Percentiles rank a stretch among this genome's conserved stretches.
phyloP scores from a whole-genome alignment of 2,113 vertebrate genomes.

The Lagenorhynchus albirostris region DNA sequence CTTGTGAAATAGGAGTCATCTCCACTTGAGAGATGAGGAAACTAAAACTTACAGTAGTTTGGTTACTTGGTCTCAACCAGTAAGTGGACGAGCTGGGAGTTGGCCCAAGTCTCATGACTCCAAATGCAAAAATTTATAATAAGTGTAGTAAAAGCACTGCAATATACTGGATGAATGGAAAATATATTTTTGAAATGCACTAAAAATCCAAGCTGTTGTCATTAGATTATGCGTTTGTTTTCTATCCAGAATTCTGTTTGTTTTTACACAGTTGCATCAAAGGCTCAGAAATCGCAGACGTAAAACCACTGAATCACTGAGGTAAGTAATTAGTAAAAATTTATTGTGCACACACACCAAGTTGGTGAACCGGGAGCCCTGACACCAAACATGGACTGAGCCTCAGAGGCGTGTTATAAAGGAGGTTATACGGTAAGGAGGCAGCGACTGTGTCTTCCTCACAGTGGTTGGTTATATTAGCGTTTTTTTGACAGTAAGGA shows the following conservation, averaged over 20 bases:
- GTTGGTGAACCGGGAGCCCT: not conserved
- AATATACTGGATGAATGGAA: not conserved
- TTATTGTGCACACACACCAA: fast-evolving
- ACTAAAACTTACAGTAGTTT: not conserved
- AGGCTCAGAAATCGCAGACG: not conserved
- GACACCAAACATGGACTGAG: fast-evolving
- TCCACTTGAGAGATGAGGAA: not conserved
- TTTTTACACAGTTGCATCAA: not conserved
- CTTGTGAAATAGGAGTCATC: not conserved
- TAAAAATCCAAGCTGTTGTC: not conserved
- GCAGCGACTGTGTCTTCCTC: not conserved
- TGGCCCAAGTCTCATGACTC: not conserved
- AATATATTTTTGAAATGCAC: not conserved
- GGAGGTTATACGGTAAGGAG: fast-evolving
- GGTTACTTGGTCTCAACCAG: not conserved
- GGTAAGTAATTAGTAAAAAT: not conserved
- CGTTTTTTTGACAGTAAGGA: not conserved
- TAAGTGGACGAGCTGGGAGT: not conserved
- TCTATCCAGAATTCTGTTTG: not conserved
- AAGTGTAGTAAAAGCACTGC: not conserved
- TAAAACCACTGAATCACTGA: too few species aligned
- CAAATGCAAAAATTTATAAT: not conserved
- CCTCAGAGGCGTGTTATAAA: not conserved
- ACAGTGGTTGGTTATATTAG: not conserved
- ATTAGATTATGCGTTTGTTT: not conserved